phyloP scores from a whole-genome alignment of 2,888 invertebrate genomes.

The Drosophila nr. fundita region DNA sequence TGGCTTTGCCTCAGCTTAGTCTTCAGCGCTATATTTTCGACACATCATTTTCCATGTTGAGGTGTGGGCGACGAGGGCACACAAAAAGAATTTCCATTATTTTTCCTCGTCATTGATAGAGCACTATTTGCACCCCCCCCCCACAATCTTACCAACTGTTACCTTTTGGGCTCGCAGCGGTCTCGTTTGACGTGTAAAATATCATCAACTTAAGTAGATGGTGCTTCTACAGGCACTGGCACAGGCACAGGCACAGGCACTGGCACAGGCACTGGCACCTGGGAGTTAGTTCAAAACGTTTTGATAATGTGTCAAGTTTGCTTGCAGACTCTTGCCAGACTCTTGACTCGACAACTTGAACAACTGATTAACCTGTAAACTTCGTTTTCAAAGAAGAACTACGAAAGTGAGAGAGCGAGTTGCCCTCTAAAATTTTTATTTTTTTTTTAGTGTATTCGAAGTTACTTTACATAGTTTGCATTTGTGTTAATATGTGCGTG shows the following conservation, averaged over 20 bases:
- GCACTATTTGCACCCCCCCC: constrained; percentile 11
- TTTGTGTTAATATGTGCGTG: neutral
- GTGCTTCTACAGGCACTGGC: constrained; percentile 18
- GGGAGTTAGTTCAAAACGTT: constrained; percentile 36
- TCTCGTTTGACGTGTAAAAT: constrained; percentile 57
- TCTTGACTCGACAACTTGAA: constrained; percentile 37
- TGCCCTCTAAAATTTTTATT: neutral
- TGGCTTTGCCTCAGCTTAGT: constrained; percentile 55
- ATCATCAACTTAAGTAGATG: constrained; percentile 70
- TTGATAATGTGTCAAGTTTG: constrained; percentile 62
- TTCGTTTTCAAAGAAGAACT: neutral
- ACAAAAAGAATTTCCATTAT: constrained; percentile 71
- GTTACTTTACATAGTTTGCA: constrained; percentile 24
- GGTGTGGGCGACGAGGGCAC: constrained; percentile 46
- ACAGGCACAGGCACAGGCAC: neutral
- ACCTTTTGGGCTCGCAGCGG: constrained; percentile 1
- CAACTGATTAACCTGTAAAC: constrained; percentile 51
- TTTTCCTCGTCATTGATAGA: constrained; percentile 59
- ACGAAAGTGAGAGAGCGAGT: neutral
- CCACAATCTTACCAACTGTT: constrained; percentile 25
- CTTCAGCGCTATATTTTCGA: constrained; percentile 59
- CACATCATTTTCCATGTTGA: constrained; percentile 74
- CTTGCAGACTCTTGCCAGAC: constrained; percentile 26
- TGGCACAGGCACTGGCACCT: neutral
- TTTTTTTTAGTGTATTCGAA: constrained; percentile 10